Evolutionary conservation across 1,140 invertebrate species (phyloP), one percentile per base, ranked within the genome.

Genomic region (Micrasema minimum): DNA sequence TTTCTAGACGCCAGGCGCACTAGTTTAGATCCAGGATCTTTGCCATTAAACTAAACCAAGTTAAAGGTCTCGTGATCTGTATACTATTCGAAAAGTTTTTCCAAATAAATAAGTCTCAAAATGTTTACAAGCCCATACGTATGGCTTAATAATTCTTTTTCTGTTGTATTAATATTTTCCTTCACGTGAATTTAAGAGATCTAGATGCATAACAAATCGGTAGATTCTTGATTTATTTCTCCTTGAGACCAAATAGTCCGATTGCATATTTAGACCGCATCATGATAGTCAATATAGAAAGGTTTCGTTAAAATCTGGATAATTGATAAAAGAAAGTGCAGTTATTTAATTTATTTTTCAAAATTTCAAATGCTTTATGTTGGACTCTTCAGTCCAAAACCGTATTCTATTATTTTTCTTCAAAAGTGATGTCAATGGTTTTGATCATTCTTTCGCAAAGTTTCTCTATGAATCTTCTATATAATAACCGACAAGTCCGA

Each of bases 61-160:
- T 77, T 22, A 88, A 75, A 0, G 83, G 81, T 70, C 81, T 79
- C n/a, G 61, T 87, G 85, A 68, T 89, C 87, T 0, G 85, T 88
- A n/a, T 18, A 80, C 70, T 4, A 87, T 81, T 22, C 70, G 80
- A 66, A 88, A 85, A 35, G 82, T 77, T 59, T 64, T 79, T 26
- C 81, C 82, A 69, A 80, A 81, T 2, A 88, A 69, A 76, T 85
- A 87, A 23, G 79, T 77, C 69, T 80, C 41, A 72, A 85, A 85
- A 59, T 84, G 72, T 71, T 82, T 78, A 2, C 81, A 74, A 9
- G 79, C 79, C 79, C 80, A 85, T 0, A 88, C 77, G 9, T n/a
- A 88, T 80, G 2, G 84, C 85, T n/a, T 18, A 88, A 71, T 48
- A 85, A 76, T 80, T 89, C 85, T 71, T 82, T 81, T 77, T 85